These are phyloP conservation scores for Atta cephalotes DNA, from an alignment of 1,140 invertebrate genomes.

Conservation along the genomic window DNA sequence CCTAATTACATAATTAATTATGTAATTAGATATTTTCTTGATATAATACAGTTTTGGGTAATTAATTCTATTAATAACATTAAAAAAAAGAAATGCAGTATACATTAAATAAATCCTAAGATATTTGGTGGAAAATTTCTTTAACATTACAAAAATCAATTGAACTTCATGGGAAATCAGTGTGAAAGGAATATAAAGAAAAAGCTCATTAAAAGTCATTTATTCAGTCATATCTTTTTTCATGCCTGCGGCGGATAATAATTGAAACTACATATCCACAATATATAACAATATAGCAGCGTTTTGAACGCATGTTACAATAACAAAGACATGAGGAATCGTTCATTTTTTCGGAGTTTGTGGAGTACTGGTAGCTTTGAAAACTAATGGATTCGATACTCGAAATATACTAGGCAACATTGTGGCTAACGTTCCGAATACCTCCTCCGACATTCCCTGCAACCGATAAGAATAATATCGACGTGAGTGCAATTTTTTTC, in stretches of 20 bases:
- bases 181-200: constrained; percentile 69
- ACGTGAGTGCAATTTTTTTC: constrained; percentile 11
- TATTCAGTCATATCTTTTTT: constrained; percentile 70
- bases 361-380: constrained; percentile 86
- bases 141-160: not conserved
- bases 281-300: constrained; percentile 67
- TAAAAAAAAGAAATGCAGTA: not conserved
- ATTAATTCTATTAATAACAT: constrained; percentile 3
- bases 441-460: constrained; percentile 94
- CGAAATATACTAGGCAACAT: constrained; percentile 97
- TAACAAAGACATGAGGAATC: constrained; percentile 46
- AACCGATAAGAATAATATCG: constrained; percentile 83
- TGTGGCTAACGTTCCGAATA: constrained; percentile 93
- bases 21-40: not conserved
- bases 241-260: constrained; percentile 25
- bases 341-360: constrained; percentile 85
- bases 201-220: constrained; percentile 64
- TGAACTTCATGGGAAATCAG: constrained; percentile 13
- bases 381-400: constrained; percentile 94
- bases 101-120: not conserved
- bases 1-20: not conserved
- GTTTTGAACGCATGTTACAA: constrained; percentile 46
- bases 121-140: constrained; percentile 17
- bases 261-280: not conserved
- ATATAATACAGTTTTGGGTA: not conserved